These are phyloP conservation scores for Hydractinia symbiolongicarpus DNA, from an alignment of 30 jellyfish, hydroid and myxozoan species.

Conservation along the genomic window DNA sequence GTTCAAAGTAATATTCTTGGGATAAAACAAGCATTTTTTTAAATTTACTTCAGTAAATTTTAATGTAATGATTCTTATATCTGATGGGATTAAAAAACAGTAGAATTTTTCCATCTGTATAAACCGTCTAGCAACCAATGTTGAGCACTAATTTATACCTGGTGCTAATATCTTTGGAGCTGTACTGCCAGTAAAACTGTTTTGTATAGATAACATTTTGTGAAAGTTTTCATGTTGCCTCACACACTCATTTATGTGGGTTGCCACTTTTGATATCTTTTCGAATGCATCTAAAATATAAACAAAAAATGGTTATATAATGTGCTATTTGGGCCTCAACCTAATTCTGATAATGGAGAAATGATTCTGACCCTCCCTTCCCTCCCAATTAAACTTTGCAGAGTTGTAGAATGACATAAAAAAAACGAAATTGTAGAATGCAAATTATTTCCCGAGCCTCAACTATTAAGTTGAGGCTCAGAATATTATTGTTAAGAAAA, in stretches of 20 bases:
- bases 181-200: constrained; percentile 75
- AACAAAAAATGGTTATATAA: background rate
- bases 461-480: too few relatives aligned
- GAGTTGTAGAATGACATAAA: too few relatives aligned
- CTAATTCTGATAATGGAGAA: background rate
- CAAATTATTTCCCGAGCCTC: too few relatives aligned
- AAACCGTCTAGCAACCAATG: background rate
- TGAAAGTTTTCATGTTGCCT: constrained; percentile 94
- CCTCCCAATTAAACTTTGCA: too few relatives aligned
- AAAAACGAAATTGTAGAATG: too few relatives aligned
- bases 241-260: constrained; percentile 85
- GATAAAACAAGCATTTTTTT: too few relatives aligned
- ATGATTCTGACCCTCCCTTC: too few relatives aligned
- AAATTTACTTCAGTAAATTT: too few relatives aligned
- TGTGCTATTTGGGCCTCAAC: background rate
- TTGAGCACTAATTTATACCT: constrained; percentile 48
- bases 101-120: background rate
- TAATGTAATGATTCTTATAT: background rate
- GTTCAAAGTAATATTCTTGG: too few relatives aligned
- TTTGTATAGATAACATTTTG: constrained; percentile 75
- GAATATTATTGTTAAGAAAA: too few relatives aligned
- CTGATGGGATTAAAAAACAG: background rate
- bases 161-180: constrained; percentile 93
- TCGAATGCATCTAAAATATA: constrained; percentile 61
- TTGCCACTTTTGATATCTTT: constrained; percentile 65